phyloP scores from a whole-genome alignment of 2,797 vertebrate species.

The Scleropages formosus region DNA sequence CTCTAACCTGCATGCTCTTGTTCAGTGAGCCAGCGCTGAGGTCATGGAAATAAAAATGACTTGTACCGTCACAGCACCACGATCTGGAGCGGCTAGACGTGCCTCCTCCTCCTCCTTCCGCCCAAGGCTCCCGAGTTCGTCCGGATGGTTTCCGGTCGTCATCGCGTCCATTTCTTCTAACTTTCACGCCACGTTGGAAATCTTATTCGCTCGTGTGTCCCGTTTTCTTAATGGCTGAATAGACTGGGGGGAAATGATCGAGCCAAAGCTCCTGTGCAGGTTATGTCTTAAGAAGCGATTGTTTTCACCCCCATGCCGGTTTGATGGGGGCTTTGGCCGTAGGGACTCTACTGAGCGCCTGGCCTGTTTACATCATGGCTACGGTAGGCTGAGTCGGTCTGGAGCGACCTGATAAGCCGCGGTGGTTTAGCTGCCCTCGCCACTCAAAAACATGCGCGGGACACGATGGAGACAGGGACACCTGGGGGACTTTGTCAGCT shows the following conservation, averaged over 20 bases:
- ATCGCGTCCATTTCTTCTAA: neutral
- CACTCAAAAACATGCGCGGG: too few species aligned
- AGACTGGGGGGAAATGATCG: neutral
- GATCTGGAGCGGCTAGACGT: neutral
- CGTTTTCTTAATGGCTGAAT: neutral
- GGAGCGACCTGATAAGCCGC: conserved; percentile 89
- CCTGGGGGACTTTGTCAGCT: conserved; percentile 62
- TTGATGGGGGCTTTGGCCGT: conserved; percentile 22
- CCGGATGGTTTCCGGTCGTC: neutral
- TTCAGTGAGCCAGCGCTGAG: neutral
- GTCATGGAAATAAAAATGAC: conserved; percentile 26
- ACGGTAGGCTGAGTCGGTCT: conserved; percentile 81
- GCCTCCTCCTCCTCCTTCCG: neutral
- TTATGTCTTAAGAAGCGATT: neutral
- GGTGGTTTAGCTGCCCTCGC: conserved; percentile 56
- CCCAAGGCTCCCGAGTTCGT: neutral
- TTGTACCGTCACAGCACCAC: conserved; percentile 23
- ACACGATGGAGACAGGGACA: too few species aligned
- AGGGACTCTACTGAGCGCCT: conserved; percentile 68
- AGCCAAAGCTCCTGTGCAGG: neutral
- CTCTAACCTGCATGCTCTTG: neutral
- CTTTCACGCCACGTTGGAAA: neutral
- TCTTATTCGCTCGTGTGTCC: neutral
- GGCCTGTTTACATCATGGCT: conserved; percentile 76
- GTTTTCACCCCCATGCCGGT: neutral